Evolutionary conservation across 2,888 invertebrate genomes (phyloP).

Genomic region (Orchestes rusci): DNA sequence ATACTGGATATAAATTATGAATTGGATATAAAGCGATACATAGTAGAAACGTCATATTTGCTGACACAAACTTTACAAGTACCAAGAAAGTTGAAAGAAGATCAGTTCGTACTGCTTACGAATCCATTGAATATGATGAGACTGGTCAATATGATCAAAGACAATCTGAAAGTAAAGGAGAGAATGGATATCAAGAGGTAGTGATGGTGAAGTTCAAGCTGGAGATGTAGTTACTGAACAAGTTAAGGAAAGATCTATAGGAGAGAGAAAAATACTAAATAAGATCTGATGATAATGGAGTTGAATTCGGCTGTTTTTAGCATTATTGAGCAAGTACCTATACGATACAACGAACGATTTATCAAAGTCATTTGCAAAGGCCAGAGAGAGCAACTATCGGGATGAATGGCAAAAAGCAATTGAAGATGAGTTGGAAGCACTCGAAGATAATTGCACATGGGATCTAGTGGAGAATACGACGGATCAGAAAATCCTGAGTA

Average conservation of each 20-base stretch:
- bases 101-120: too few relatives aligned
- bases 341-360: too few relatives aligned
- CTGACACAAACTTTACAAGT: too few relatives aligned
- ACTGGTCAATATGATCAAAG: too few relatives aligned
- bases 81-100: too few relatives aligned
- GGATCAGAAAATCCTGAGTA: slow-evolving; percentile 15
- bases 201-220: too few relatives aligned
- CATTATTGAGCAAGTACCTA: slow-evolving; percentile 1
- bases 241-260: too few relatives aligned
- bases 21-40: slow-evolving; percentile 1
- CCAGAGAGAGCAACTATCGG: slow-evolving; percentile 10
- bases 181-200: too few relatives aligned
- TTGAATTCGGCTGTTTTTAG: slow-evolving; percentile 15
- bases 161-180: too few relatives aligned
- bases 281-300: slow-evolving; percentile 17
- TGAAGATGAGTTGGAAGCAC: slow-evolving; percentile 15
- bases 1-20: slow-evolving; percentile 14
- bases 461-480: slow-evolving; percentile 12
- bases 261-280: slow-evolving; percentile 18
- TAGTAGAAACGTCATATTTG: slow-evolving; percentile 1
- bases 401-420: slow-evolving; percentile 21
- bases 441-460: slow-evolving; percentile 18
- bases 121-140: too few relatives aligned
- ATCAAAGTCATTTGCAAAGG: background rate
- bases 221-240: too few relatives aligned